Percentiles rank a stretch among this genome's conserved stretches.
Conservation (phyloP, 2,113 vertebrate species). For the Phylloscopus trochilus region DNA sequence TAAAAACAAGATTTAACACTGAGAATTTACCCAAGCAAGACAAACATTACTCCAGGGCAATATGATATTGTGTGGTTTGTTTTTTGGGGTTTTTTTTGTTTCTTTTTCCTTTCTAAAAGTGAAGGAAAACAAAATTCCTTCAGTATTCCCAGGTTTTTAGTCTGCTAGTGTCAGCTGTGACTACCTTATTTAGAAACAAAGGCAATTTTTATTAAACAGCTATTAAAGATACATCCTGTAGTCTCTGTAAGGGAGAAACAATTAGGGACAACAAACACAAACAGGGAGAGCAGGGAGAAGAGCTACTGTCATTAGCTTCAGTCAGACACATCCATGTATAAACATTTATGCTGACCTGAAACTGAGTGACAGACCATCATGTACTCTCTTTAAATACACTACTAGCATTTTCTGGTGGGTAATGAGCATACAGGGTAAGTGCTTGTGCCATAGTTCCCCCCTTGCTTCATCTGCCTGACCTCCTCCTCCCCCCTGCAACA, state of each 20-base stretch:
- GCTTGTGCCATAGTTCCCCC: accelerated
- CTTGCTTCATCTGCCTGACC: not conserved
- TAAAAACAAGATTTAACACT: slow-evolving; percentile 23
- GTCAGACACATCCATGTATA: not conserved
- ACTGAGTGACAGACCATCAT: not conserved
- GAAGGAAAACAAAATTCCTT: not conserved
- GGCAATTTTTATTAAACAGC: not conserved
- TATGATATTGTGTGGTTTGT: not conserved
- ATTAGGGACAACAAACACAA: not conserved
- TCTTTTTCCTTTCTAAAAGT: not conserved
- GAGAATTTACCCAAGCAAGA: slow-evolving; percentile 33
- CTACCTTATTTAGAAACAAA: not conserved
- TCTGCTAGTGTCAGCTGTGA: not conserved
- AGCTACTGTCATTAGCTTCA: not conserved
- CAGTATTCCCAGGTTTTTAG: not conserved
- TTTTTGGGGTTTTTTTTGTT: not conserved
- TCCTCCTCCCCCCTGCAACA: not conserved
- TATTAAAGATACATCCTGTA: not conserved
- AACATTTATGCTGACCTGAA: not conserved
- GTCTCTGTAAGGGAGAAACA: not conserved
- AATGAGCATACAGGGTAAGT: not conserved
- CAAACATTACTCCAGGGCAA: slow-evolving; percentile 11
- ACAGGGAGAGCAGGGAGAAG: not conserved
- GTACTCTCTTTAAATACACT: not conserved
- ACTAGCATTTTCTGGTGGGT: not conserved